phyloP scores from a whole-genome alignment of 2,797 vertebrate species.

The Botia kubotai region DNA sequence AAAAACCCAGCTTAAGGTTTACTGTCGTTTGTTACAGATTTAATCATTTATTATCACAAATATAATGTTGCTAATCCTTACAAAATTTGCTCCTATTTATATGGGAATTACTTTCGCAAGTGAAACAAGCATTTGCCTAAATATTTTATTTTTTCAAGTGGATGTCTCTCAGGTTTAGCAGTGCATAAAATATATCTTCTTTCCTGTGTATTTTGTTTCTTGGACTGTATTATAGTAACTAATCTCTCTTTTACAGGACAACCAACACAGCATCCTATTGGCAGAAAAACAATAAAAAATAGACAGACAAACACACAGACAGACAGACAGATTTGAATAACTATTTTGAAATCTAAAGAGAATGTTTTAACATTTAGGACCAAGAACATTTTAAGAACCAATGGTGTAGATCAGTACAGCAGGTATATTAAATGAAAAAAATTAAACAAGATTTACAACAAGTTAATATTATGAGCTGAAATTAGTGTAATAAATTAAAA shows the following conservation, averaged over 20 bases:
- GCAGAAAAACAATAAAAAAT: conserved; percentile 23
- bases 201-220: conserved; percentile 22
- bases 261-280: conserved; percentile 43
- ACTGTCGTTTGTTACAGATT: background rate
- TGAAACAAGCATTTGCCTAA: background rate
- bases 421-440: no score
- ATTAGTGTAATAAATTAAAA: no score
- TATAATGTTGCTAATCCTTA: no score
- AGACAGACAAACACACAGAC: background rate
- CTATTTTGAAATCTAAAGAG: no score
- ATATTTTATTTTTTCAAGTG: background rate
- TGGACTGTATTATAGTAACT: conserved; percentile 9
- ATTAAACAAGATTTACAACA: no score
- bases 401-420: no score
- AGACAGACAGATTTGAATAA: background rate
- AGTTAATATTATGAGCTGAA: no score
- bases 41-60: no score
- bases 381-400: no score
- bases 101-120: background rate
- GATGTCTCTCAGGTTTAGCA: background rate
- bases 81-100: background rate
- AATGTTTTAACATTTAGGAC: no score
- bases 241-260: conserved; percentile 16
- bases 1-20: background rate
- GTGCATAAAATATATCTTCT: conserved; percentile 36